These are phyloP conservation scores for Panurus biarmicus DNA, from an alignment of 2,113 vertebrate species.

Conservation along the genomic window DNA sequence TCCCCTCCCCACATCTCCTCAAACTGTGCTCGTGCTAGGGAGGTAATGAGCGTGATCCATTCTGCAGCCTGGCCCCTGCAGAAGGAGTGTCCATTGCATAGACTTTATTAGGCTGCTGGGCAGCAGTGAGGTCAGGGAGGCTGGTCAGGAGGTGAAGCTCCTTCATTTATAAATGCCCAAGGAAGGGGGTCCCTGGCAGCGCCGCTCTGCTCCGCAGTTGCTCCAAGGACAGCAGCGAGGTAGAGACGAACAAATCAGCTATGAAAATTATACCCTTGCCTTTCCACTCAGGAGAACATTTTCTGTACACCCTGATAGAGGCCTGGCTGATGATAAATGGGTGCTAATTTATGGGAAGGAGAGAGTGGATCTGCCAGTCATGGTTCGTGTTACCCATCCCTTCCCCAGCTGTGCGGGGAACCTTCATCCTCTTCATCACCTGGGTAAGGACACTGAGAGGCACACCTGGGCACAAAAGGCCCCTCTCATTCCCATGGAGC, in stretches of 20 bases:
- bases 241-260: not conserved
- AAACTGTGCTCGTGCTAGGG: not conserved
- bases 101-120: not conserved
- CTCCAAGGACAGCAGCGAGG: not conserved
- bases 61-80: not conserved
- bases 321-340: not conserved
- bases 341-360: constrained; percentile 6
- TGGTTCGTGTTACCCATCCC: not conserved
- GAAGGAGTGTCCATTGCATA: not conserved
- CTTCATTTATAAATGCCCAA: not conserved
- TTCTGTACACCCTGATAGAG: not conserved
- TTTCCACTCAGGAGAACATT: constrained; percentile 11
- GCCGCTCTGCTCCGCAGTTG: not conserved
- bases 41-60: not conserved
- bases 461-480: not conserved
- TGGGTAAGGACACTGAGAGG: not conserved
- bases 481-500: not conserved
- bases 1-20: not conserved
- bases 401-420: not conserved
- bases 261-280: constrained; percentile 33
- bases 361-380: not conserved
- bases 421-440: not conserved
- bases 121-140: not conserved
- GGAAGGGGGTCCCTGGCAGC: not conserved
- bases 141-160: not conserved